Evolutionary conservation across 2,888 invertebrate genomes (phyloP), one percentile per base, ranked within the genome.

Genomic region (Plagodis pulveraria): DNA sequence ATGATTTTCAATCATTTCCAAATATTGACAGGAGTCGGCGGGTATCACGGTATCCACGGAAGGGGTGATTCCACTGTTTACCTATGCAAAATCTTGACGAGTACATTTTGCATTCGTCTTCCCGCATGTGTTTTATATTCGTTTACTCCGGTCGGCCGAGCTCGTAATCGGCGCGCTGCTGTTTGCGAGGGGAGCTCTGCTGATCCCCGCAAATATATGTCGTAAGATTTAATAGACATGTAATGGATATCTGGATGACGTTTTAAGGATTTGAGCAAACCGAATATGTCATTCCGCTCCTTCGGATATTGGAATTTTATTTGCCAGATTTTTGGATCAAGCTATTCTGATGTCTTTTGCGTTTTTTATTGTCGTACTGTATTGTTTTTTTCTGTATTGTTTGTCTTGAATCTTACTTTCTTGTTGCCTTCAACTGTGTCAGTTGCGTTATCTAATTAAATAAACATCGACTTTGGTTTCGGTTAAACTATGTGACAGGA

Each of bases 231-330:
- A 92, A 92, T 92, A 91, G 90, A 91, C 90, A 91, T 92, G 92
- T 92, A 91, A 92, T 92, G 91, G 92, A 92, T 92, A 91, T 92
- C 91, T 91, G 91, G 90, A 92, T 92, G 92, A 91, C 92, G 87
- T 89, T 91, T 91, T 91, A 91, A 92, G 92, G 92, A 91, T 92
- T 92, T 92, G 91, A 82, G 92, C 91, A 92, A 91, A 91, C 92
- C 87, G 89, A 91, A 91, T 91, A 91, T 90, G 91, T 90, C 91
- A 91, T 90, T 89, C 88, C 84, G 83, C 86, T 84, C 81, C 81
- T 80, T 77, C 77, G 64, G 85, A 85, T 83, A 92, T 91, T 90
- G 89, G 86, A 90, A 89, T 91, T 91, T 91, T 89, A 91, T 92
- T 89, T 87, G 88, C 78, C 64, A 89, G 89, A 87, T 90, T 89